Conservation (phyloP, 2,113 vertebrate genomes). For the Todiramphus saurophagus region DNA sequence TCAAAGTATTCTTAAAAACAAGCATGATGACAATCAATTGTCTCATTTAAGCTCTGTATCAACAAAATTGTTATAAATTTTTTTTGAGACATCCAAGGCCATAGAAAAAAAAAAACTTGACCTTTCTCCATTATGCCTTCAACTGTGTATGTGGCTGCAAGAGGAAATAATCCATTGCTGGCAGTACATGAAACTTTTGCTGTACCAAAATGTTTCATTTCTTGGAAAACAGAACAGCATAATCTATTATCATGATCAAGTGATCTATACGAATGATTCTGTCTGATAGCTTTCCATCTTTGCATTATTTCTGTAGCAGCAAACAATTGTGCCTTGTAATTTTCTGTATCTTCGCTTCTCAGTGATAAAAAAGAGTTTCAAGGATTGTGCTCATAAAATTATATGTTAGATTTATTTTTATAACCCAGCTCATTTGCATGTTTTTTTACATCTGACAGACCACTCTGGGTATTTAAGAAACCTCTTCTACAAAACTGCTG, state of each 20-base stretch:
- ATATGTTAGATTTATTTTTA: not conserved
- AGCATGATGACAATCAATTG: accelerated
- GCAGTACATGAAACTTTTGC: not conserved
- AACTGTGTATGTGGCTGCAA: not conserved
- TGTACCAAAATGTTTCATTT: not conserved
- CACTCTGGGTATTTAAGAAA: not conserved
- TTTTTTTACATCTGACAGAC: not conserved
- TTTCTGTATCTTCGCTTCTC: not conserved
- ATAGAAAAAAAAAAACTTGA: not conserved
- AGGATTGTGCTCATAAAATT: not conserved
- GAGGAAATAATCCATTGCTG: not conserved
- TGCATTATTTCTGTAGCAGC: not conserved
- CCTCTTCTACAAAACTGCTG: not conserved
- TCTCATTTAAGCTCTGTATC: not conserved
- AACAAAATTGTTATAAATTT: not conserved
- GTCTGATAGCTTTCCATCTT: not conserved
- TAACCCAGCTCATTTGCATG: not conserved
- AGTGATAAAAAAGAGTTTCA: not conserved
- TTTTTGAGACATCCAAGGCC: not conserved
- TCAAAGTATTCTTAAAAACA: not conserved
- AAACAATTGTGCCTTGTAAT: not conserved
- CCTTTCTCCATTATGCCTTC: not conserved
- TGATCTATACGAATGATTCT: not conserved
- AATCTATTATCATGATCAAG: not conserved
- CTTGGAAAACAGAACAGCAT: not conserved